Evolutionary conservation across 2,113 vertebrate species (phyloP).

Genomic region (Pseudonaja textilis): DNA sequence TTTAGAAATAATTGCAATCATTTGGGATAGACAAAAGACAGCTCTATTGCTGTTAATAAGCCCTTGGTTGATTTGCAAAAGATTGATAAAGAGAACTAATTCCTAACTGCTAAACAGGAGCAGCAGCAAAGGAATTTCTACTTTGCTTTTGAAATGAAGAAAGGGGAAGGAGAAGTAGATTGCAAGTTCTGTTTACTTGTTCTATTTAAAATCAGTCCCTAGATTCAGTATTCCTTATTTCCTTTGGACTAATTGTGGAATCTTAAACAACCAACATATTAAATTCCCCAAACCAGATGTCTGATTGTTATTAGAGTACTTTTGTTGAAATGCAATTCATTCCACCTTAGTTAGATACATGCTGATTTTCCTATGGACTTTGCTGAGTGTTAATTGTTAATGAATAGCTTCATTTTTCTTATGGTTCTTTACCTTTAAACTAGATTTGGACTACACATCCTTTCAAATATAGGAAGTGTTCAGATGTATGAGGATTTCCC

Average conservation of each 20-base stretch:
- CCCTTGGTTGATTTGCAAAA: neutral
- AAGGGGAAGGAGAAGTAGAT: neutral
- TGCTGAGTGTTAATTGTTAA: neutral
- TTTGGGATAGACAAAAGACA: neutral
- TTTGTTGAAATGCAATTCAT: neutral
- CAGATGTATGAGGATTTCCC: neutral
- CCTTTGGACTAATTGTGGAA: neutral
- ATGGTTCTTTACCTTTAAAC: neutral
- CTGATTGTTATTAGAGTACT: neutral
- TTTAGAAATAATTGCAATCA: neutral
- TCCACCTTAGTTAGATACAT: neutral
- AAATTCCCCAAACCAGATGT: neutral
- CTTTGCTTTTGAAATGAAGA: neutral
- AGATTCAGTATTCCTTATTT: neutral
- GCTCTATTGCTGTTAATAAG: neutral
- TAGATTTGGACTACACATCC: neutral
- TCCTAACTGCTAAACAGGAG: neutral
- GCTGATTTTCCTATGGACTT: neutral
- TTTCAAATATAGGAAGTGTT: neutral
- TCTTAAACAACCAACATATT: neutral
- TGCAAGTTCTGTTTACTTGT: neutral
- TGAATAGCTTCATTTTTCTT: neutral
- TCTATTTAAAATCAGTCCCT: neutral
- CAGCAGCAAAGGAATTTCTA: neutral
- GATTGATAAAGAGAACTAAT: neutral